Conservation (phyloP, 2,888 invertebrate species). For the Apamea epomidion region DNA sequence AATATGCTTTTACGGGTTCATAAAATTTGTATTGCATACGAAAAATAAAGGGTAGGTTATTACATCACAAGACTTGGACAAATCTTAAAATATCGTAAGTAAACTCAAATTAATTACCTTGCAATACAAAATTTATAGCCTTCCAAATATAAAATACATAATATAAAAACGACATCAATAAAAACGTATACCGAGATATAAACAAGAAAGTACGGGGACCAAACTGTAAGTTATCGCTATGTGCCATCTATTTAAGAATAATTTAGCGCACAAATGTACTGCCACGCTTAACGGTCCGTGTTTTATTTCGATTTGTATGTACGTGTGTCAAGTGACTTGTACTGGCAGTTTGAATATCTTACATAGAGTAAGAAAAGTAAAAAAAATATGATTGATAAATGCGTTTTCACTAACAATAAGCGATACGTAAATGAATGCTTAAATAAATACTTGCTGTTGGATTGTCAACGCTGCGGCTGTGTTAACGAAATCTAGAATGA, state of each 20-base stretch:
- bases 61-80: not conserved
- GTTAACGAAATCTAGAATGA: not conserved
- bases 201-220: constrained; percentile 83
- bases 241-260: constrained; percentile 82
- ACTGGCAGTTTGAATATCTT: constrained; percentile 46
- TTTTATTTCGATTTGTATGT: constrained; percentile 46
- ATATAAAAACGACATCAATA: constrained; percentile 14
- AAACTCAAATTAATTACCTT: not conserved
- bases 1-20: constrained; percentile 28
- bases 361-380: constrained; percentile 14
- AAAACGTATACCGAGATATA: constrained; percentile 56
- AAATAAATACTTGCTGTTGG: not conserved
- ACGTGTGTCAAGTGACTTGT: constrained; percentile 36
- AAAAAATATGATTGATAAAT: not conserved
- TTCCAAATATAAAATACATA: constrained; percentile 19
- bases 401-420: not conserved
- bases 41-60: constrained; percentile 1
- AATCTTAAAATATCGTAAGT: not conserved
- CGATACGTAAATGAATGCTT: not conserved
- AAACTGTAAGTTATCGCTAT: constrained; percentile 77
- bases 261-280: constrained; percentile 65
- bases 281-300: constrained; percentile 49
- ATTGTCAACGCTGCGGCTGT: not conserved
- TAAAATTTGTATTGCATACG: constrained; percentile 16
- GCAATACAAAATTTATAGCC: constrained; percentile 25